Base-by-base conservation (phyloP, 2,797 vertebrate genomes). In the Poeciliopsis turneri region DNA sequence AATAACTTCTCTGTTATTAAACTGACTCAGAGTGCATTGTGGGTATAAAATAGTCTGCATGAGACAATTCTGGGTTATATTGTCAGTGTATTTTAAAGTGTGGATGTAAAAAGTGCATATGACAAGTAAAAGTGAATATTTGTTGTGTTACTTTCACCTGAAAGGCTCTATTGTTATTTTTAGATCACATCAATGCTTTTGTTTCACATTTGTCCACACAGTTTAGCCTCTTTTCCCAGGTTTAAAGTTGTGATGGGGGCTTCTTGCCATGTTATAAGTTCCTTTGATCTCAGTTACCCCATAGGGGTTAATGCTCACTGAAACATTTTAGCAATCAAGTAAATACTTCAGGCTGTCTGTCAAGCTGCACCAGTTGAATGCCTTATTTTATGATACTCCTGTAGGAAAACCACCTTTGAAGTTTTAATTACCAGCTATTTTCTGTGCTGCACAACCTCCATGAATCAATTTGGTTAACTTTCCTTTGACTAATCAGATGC, bases 201-300 rank as follows among this genome's bases (percentile, higher is more conserved):
- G 47, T 72, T 84, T 84, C 15, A 69, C 71, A 73, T 80, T 41
- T 39, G 36, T 81, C 87, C 81, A 43, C 75, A 74, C 20, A 53
- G 47, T 25, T 80, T 74, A 81, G 83, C 77, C 79, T 81, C 39
- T 78, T 84, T 84, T 89, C 82, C 88, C 80, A 84, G 64, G 53
- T 89, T 90, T 80, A 70, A 83, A 86, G 77, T 25, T 10, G 57
- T 68, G 23, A 53, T 43, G 25, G 6, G 49, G 20, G n/a, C 76
- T 91, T 93, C 90, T 89, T 88, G 73, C 73, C 75, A 49, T 13
- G 30, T 80, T 72, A 82, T 90, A 90, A 91, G 92, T 90, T 86
- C 75, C 82, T 85, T 75, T 82, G 76, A 84, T 36, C 18, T 61
- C 78, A 82, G 61, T 74, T 47, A 85, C 86, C 86, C 87, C 82